Conservation (phyloP, 2,797 vertebrate genomes). For the Xyrichtys novacula region DNA sequence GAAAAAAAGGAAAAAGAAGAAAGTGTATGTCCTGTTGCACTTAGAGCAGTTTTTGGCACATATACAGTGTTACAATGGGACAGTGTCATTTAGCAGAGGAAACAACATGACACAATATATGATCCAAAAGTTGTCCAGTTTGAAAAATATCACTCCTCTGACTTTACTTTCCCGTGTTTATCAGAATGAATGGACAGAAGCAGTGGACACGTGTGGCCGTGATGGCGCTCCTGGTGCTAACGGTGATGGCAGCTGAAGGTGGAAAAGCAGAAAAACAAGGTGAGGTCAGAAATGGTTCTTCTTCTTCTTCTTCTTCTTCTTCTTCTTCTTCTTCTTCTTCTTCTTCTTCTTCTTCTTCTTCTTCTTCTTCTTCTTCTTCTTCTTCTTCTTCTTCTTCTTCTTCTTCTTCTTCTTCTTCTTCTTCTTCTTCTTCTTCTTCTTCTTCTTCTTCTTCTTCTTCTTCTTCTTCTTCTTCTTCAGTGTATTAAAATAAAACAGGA, state of each 20-base stretch:
- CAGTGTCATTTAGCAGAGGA: too few species aligned
- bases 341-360: background rate
- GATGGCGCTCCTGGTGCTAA: constrained; percentile 80
- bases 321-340: background rate
- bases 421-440: background rate
- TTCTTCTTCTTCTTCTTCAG: background rate
- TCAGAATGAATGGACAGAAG: constrained; percentile 83
- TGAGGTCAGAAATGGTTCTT: constrained; percentile 35
- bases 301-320: too few species aligned
- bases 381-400: background rate
- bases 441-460: background rate
- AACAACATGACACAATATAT: too few species aligned
- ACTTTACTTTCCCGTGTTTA: constrained; percentile 21
- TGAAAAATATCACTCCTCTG: too few species aligned
- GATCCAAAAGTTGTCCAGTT: too few species aligned
- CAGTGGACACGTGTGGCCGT: constrained; percentile 78
- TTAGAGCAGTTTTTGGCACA: too few species aligned
- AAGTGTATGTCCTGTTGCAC: too few species aligned
- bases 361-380: background rate
- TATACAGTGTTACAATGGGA: too few species aligned
- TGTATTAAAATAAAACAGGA: too few species aligned
- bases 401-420: background rate
- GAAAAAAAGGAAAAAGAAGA: too few species aligned
- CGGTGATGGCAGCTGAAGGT: constrained; percentile 79
- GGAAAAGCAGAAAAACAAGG: constrained; percentile 86